Conservation (phyloP, 2,888 invertebrate species). For the Xanthia icteritia region DNA sequence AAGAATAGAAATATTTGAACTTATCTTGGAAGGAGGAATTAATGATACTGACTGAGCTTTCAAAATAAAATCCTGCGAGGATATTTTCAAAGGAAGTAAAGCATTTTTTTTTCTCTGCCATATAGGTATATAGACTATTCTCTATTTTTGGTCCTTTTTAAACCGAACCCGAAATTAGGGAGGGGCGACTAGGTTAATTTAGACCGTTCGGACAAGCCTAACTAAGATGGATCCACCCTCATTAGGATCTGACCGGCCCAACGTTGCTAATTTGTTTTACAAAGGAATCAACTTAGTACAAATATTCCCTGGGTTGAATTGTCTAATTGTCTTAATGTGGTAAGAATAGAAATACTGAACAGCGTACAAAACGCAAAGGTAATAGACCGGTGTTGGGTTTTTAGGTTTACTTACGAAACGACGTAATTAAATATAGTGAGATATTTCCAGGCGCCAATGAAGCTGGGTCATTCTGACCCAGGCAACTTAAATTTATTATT, state of each 20-base stretch:
- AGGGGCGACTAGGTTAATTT: conserved; percentile 5
- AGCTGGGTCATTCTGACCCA: neutral
- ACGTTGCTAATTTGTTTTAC: conserved; percentile 18
- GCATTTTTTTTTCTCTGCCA: neutral
- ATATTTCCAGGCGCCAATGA: neutral
- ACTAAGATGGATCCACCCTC: conserved; percentile 11
- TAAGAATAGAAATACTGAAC: neutral
- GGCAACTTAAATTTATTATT: neutral
- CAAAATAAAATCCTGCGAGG: neutral
- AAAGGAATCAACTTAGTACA: conserved; percentile 14
- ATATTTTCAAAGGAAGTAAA: too few species aligned
- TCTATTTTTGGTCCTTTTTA: neutral
- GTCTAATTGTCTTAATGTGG: neutral
- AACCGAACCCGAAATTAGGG: neutral
- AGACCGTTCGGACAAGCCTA: neutral
- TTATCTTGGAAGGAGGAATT: neutral
- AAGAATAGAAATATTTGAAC: neutral
- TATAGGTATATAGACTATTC: neutral
- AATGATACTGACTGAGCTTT: too few species aligned
- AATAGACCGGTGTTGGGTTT: neutral
- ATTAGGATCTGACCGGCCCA: conserved; percentile 16
- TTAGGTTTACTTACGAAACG: neutral
- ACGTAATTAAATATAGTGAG: too few species aligned
- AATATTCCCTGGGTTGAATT: conserved; percentile 9
- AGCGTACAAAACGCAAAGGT: neutral